phyloP scores from a whole-genome alignment of 2,888 invertebrate genomes.

The Tanypteryx hageni region DNA sequence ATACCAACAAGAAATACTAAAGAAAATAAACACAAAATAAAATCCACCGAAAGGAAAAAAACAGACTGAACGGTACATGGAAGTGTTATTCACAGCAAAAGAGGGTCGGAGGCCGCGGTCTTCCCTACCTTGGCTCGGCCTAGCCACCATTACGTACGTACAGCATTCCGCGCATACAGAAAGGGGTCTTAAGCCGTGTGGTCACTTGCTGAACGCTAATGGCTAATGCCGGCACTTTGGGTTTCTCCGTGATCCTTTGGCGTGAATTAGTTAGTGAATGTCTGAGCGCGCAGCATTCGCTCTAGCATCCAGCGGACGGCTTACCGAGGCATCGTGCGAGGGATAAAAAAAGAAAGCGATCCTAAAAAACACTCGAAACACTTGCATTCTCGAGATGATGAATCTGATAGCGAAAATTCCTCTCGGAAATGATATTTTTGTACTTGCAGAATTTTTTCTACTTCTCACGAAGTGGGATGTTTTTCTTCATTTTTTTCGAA shows the following conservation, averaged over 20 bases:
- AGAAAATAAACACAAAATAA: not conserved
- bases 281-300: not conserved
- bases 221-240: constrained; percentile 10
- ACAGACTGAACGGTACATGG: not conserved
- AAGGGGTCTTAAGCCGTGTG: constrained; percentile 11
- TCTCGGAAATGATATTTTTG: no score
- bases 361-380: not conserved
- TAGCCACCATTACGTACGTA: not conserved
- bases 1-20: not conserved
- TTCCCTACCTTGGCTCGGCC: not conserved
- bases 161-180: not conserved
- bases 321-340: not conserved
- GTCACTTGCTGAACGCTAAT: not conserved
- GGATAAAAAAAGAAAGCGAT: not conserved
- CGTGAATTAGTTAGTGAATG: constrained; percentile 7
- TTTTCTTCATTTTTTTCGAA: no score
- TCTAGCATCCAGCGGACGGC: not conserved
- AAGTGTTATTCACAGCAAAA: no score
- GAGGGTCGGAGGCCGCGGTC: no score
- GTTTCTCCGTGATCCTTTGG: not conserved
- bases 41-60: not conserved
- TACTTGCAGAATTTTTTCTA: no score
- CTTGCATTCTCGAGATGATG: no score
- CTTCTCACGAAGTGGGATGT: no score
- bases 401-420: no score